Evolutionary conservation across 2,888 invertebrate species (phyloP), one percentile per base, ranked within the genome.

Genomic region (Polyploca ridens): DNA sequence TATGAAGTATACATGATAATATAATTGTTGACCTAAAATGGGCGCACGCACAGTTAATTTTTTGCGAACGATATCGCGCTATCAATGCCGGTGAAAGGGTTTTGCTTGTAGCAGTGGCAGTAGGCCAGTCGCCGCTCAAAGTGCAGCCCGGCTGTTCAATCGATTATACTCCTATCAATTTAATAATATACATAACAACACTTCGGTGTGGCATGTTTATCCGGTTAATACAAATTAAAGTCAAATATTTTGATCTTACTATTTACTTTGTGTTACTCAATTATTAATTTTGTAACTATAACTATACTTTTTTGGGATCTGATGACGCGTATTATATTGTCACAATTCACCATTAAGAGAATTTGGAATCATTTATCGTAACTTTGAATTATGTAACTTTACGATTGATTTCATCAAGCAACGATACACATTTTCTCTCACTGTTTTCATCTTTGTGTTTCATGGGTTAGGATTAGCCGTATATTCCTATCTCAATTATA

Each of bases 41-140:
- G 54, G 54, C 54, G 54, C 54, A 54, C 19, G 54, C 16, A 10
- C 19, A 16, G 62, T 70, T 74, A 67, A 71, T 66, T 77, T 77
- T 76, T 73, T 57, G 72, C 66, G 64, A 61, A 63, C 62, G 63
- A 38, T 38, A 41, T 61, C 19, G 64, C 65, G 57, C 64, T 77
- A 77, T 73, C 73, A 77, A 75, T 75, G 76, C 58, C 70, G 73
- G 78, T 78, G 77, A 77, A 77, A 77, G 77, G 78, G 68, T 63
- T n/a, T 16, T 54, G 41, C 41, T 19, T 14, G 44, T 46, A 60
- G n/a, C n/a, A n/a, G 54, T 44, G 54, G 19, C 63, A 64, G 72
- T 65, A 59, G 63, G 66, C 64, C 66, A 63, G 35, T 16, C 63
- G 61, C 63, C 64, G 58, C 66, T 66, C 66, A 65, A 64, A 41